Percentiles rank a stretch among this genome's conserved stretches.
Evolutionary conservation across 2,797 vertebrate species (phyloP).

Genomic region (Netta rufina): DNA sequence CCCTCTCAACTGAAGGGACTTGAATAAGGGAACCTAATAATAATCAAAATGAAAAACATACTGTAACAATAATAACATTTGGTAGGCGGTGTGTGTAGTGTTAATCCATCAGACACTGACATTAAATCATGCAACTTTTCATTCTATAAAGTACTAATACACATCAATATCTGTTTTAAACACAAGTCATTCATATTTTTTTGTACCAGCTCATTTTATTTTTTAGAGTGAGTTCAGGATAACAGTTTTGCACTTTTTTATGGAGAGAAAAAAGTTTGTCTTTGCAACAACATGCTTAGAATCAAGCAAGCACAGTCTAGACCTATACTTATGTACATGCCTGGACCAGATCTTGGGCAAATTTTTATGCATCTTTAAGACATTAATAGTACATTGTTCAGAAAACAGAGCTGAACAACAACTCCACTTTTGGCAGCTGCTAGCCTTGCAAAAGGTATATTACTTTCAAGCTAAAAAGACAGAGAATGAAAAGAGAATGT

Average conservation of each 20-base stretch:
- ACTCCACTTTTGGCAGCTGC: neutral
- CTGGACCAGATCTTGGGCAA: neutral
- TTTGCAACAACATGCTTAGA: neutral
- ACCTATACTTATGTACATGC: neutral
- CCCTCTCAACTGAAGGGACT: constrained; percentile 95
- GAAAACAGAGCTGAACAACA: neutral
- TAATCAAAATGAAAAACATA: constrained; percentile 57
- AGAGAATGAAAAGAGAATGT: neutral
- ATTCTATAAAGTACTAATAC: neutral
- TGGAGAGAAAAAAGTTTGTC: neutral
- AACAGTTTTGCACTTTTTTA: neutral
- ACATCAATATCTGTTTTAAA: neutral
- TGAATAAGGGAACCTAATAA: constrained; percentile 95
- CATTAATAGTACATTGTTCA: neutral
- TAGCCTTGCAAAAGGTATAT: neutral
- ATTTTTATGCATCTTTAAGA: neutral
- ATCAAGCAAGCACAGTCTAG: neutral
- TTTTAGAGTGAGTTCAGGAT: neutral
- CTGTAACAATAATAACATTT: neutral
- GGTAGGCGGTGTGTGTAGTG: neutral
- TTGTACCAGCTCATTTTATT: neutral
- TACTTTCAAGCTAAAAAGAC: neutral
- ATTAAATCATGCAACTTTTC: neutral
- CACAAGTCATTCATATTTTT: neutral
- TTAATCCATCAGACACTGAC: neutral